phyloP scores from a whole-genome alignment of 2,888 invertebrate species.

The Drepana falcataria region DNA sequence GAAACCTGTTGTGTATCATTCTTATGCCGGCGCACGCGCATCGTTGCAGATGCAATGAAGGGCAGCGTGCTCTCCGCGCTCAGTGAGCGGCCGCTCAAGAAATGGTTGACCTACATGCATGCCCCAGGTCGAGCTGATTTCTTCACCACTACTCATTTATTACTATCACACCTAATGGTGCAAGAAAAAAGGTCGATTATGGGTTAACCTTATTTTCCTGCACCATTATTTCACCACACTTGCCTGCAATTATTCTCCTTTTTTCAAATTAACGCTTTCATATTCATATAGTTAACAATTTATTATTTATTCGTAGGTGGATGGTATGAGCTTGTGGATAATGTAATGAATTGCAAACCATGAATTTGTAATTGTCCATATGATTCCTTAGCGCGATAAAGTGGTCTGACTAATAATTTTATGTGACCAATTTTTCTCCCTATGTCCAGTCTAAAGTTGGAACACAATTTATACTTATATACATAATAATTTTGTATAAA shows the following conservation, averaged over 20 bases:
- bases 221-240: background rate
- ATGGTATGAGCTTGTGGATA: background rate
- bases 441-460: too few relatives aligned
- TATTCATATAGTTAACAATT: slow-evolving; percentile 7
- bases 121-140: slow-evolving; percentile 73
- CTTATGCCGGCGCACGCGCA: slow-evolving; percentile 42
- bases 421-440: too few relatives aligned
- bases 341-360: background rate
- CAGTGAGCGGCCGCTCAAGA: slow-evolving; percentile 69
- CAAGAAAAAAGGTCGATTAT: background rate
- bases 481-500: too few relatives aligned
- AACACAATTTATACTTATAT: too few relatives aligned
- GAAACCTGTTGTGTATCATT: slow-evolving; percentile 8
- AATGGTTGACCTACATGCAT: slow-evolving; percentile 78
- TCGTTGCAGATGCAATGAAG: slow-evolving; percentile 69
- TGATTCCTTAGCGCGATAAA: too few relatives aligned
- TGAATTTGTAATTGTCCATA: too few relatives aligned
- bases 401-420: too few relatives aligned
- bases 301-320: slow-evolving; percentile 2
- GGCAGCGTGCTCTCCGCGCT: slow-evolving; percentile 63
- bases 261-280: background rate
- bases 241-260: background rate
- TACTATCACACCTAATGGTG: slow-evolving; percentile 1
- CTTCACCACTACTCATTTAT: slow-evolving; percentile 31
- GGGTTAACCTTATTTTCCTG: background rate